These are phyloP conservation scores for Syncerus caffer DNA, from an alignment of 2,797 vertebrate species.

Conservation along the genomic window DNA sequence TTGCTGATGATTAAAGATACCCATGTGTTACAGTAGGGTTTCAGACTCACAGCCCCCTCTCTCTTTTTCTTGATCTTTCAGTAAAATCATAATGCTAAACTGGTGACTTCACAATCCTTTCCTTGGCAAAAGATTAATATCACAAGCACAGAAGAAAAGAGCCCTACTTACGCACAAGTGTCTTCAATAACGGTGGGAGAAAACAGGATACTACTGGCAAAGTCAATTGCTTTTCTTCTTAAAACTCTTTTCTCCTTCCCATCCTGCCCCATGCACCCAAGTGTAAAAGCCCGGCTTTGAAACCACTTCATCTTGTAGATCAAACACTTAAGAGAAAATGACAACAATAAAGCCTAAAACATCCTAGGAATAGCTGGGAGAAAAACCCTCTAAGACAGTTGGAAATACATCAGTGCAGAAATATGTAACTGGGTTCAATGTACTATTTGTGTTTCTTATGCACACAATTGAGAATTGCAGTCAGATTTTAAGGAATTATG, in stretches of 20 bases:
- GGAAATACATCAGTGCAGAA: conserved; percentile 54
- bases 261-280: conserved; percentile 65
- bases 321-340: conserved; percentile 64
- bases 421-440: conserved; percentile 56
- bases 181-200: conserved; percentile 64
- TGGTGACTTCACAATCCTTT: conserved; percentile 72
- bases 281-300: conserved; percentile 62
- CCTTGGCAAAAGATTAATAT: conserved; percentile 72
- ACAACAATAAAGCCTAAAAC: conserved; percentile 60
- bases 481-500: conserved; percentile 65
- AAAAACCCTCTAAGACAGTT: conserved; percentile 66
- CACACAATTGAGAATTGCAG: conserved; percentile 63
- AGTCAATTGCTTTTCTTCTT: conserved; percentile 74
- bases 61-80: conserved; percentile 72
- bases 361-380: conserved; percentile 61
- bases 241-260: conserved; percentile 59
- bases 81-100: conserved; percentile 68
- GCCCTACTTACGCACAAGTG: conserved; percentile 59
- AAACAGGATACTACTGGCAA: conserved; percentile 66
- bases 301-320: conserved; percentile 65
- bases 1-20: conserved; percentile 66
- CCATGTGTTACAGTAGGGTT: conserved; percentile 41
- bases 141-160: conserved; percentile 53
- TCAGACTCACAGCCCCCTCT: conserved; percentile 49
- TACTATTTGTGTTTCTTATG: conserved; percentile 52